Evolutionary conservation across 2,797 vertebrate species (phyloP).

Genomic region (Scyliorhinus canicula): DNA sequence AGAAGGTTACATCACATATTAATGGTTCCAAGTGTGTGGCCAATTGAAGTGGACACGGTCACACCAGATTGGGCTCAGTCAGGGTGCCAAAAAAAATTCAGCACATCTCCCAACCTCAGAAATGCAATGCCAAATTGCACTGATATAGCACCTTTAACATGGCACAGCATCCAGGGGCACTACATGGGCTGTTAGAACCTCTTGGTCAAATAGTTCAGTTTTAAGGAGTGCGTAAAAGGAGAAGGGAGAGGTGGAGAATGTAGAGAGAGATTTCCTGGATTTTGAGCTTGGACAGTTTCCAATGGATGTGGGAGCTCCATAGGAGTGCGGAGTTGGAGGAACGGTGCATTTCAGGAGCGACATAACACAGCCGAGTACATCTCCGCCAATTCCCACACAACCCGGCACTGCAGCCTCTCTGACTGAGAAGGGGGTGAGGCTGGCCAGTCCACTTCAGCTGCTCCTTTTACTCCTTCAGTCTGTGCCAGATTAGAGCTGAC

Average conservation of each 20-base stretch:
- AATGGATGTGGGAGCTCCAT: not conserved
- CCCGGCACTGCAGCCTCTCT: not conserved
- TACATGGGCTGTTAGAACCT: not conserved
- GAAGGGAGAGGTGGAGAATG: not conserved
- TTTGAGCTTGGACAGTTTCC: not conserved
- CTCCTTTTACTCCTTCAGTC: not conserved
- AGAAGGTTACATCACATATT: not conserved
- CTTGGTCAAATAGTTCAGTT: not conserved
- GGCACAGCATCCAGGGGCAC: not conserved
- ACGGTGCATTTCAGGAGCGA: not conserved
- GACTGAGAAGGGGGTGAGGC: not conserved
- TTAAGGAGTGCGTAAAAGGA: not conserved
- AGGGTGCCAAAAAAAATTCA: not conserved
- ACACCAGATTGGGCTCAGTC: not conserved
- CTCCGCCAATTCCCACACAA: not conserved
- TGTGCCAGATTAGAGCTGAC: not conserved
- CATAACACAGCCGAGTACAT: not conserved
- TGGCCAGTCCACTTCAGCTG: not conserved
- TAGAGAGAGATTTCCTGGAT: not conserved
- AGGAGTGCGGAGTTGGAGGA: not conserved
- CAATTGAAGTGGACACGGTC: not conserved
- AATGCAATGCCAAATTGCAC: not conserved
- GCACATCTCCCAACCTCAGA: not conserved
- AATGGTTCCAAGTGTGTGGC: not conserved
- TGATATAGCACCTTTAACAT: not conserved